Evolutionary conservation across 2,113 vertebrate genomes (phyloP).

Genomic region (Oncorhynchus nerka): DNA sequence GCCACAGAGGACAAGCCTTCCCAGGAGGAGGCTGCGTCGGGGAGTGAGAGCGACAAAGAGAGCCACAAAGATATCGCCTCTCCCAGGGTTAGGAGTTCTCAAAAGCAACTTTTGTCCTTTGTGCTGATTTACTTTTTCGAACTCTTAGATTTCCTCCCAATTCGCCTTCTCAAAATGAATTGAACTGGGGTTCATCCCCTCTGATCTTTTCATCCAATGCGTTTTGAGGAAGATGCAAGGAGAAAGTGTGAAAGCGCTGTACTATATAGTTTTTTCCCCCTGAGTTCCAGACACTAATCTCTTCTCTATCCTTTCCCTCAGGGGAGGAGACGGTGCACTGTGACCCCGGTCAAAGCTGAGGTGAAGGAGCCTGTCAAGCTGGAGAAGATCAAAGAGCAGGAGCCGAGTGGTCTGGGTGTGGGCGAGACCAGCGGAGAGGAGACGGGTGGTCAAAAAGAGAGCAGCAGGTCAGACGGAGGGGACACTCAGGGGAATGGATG

Average conservation of each 20-base stretch:
- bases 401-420: slow-evolving; percentile 62
- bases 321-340: slow-evolving; percentile 81
- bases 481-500: slow-evolving; percentile 63
- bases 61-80: slow-evolving; percentile 69
- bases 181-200: no score
- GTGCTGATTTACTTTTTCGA: neutral
- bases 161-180: no score
- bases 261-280: no score
- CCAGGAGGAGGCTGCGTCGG: slow-evolving; percentile 51
- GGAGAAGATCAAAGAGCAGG: slow-evolving; percentile 69
- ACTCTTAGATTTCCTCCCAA: no score
- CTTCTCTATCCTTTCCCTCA: slow-evolving; percentile 34
- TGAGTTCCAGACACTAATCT: neutral
- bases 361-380: slow-evolving; percentile 74
- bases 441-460: slow-evolving; percentile 43
- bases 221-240: no score
- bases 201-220: no score
- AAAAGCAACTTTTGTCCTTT: no score
- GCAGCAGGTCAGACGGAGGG: slow-evolving; percentile 65
- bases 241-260: no score
- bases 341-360: slow-evolving; percentile 76
- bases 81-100: slow-evolving; percentile 74
- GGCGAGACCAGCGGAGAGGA: slow-evolving; percentile 77
- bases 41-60: slow-evolving; percentile 56
- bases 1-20: slow-evolving; percentile 25